These are phyloP conservation scores for Diorhabda carinulata DNA, from an alignment of 1,140 invertebrate genomes.

Conservation along the genomic window DNA sequence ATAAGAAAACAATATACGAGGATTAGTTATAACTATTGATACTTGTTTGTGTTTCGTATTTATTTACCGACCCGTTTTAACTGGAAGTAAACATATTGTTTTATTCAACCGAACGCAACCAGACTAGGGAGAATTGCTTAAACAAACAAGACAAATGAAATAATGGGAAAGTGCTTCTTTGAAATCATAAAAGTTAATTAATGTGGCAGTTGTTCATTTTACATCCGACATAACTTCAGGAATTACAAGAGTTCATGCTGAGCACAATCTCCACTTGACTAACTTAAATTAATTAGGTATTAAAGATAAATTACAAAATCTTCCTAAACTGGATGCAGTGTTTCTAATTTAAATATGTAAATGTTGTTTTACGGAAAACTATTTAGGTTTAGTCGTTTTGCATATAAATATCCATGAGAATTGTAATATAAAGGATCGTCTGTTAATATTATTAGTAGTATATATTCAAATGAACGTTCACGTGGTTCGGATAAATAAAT, in stretches of 20 bases:
- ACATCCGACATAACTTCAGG: neutral
- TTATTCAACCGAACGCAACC: no score
- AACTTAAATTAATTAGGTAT: conserved; percentile 3
- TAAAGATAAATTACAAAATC: conserved; percentile 3
- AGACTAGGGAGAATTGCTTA: no score
- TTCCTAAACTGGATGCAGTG: conserved; percentile 1
- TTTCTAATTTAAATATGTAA: conserved; percentile 3
- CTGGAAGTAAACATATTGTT: no score
- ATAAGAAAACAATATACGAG: no score
- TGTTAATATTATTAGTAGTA: neutral
- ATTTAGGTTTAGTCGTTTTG: neutral
- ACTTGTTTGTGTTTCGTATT: no score
- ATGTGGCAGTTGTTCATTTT: neutral
- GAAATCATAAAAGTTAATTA: neutral
- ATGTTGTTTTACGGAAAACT: neutral
- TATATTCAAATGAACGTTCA: neutral
- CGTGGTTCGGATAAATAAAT: neutral
- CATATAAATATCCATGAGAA: neutral
- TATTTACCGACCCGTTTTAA: no score
- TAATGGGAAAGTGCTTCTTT: neutral
- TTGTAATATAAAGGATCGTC: neutral
- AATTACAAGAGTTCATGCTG: neutral
- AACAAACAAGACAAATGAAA: no score
- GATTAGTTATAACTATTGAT: no score
- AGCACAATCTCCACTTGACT: neutral